Evolutionary conservation across 2,888 invertebrate species (phyloP).

Genomic region (Xestia ashworthii): DNA sequence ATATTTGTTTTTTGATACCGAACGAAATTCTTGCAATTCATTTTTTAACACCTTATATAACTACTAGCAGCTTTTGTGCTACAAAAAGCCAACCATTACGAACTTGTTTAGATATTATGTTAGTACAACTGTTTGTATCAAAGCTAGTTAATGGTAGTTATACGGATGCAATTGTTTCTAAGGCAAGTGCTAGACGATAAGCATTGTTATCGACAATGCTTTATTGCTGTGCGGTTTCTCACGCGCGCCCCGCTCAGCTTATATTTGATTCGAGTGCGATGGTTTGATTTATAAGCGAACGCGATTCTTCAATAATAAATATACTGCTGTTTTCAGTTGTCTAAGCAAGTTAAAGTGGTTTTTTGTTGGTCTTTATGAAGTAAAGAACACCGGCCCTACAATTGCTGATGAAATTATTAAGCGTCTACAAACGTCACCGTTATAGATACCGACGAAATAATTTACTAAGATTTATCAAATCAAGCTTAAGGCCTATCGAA

Average conservation of each 20-base stretch:
- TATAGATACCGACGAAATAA: too few relatives aligned
- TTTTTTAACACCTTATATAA: too few relatives aligned
- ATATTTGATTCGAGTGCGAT: constrained; percentile 47
- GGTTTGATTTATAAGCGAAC: constrained; percentile 11
- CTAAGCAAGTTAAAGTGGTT: neutral
- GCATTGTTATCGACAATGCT: constrained; percentile 58
- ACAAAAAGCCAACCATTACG: too few relatives aligned
- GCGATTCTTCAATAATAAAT: neutral
- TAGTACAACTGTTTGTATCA: neutral
- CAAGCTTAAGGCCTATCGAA: too few relatives aligned
- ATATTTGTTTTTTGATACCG: too few relatives aligned
- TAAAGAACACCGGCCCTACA: too few relatives aligned
- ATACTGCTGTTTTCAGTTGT: neutral
- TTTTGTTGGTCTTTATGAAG: neutral
- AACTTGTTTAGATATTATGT: neutral
- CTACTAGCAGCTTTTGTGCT: too few relatives aligned
- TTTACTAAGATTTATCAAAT: too few relatives aligned
- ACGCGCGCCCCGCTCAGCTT: constrained; percentile 49
- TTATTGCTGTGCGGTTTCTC: constrained; percentile 57
- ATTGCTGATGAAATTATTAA: too few relatives aligned
- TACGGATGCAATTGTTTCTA: constrained; percentile 3
- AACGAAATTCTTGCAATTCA: too few relatives aligned
- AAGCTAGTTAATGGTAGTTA: neutral
- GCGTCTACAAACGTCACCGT: too few relatives aligned
- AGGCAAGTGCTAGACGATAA: constrained; percentile 20